Evolutionary conservation across 2,113 vertebrate species (phyloP).

Genomic region (Cinclus cinclus): DNA sequence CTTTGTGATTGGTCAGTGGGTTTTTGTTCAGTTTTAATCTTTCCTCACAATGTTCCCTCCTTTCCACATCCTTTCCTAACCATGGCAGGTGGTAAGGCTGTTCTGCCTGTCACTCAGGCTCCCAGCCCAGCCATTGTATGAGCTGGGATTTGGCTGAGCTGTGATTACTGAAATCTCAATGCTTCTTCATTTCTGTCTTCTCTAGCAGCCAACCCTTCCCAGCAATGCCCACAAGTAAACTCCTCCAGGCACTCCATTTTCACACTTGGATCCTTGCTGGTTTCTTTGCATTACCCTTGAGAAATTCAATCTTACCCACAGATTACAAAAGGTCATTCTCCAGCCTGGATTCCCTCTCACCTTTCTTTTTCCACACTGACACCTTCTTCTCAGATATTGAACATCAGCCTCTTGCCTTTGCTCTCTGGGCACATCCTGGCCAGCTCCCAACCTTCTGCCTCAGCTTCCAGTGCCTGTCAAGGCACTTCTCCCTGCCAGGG

Average conservation of each 20-base stretch:
- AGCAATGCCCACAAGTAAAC: background rate
- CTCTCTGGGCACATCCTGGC: background rate
- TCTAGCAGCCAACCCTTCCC: background rate
- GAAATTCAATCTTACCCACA: rapidly evolving
- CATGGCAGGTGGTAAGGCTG: background rate
- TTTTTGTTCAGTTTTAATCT: background rate
- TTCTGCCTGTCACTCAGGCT: background rate
- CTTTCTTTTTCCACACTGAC: background rate
- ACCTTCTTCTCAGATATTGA: background rate
- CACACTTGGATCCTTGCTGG: background rate
- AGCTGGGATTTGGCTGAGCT: background rate
- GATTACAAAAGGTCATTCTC: background rate
- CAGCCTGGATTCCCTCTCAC: background rate
- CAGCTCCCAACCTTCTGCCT: background rate
- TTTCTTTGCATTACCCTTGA: background rate
- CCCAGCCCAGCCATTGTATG: background rate
- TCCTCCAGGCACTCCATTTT: background rate
- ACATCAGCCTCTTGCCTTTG: background rate
- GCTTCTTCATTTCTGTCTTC: background rate
- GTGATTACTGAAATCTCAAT: background rate
- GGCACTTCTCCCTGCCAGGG: background rate
- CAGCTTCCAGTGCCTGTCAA: background rate
- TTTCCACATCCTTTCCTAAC: background rate
- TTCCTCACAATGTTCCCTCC: background rate
- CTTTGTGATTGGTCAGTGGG: background rate